Evolutionary conservation across 2,888 invertebrate genomes (phyloP).

Genomic region (Bombylius major): DNA sequence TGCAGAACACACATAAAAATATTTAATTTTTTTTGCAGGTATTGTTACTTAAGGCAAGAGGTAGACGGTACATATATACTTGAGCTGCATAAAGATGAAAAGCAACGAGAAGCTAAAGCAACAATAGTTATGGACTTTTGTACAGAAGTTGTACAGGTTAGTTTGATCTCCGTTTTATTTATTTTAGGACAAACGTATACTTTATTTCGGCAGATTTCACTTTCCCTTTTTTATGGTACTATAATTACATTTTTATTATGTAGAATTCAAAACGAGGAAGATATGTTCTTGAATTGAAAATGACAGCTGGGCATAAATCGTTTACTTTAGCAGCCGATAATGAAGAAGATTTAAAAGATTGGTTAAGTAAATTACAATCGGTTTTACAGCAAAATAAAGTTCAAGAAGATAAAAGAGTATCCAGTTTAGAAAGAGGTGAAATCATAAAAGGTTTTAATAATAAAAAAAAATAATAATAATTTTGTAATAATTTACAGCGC

Average conservation of each 20-base stretch:
- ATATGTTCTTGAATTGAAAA: slow-evolving; percentile 76
- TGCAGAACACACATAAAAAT: too few relatives aligned
- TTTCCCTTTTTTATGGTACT: too few relatives aligned
- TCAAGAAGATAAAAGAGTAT: slow-evolving; percentile 63
- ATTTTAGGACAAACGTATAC: not conserved
- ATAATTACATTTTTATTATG: slow-evolving; percentile 15
- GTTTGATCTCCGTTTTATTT: slow-evolving; percentile 15
- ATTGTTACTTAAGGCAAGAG: slow-evolving; percentile 80
- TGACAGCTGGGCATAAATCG: slow-evolving; percentile 74
- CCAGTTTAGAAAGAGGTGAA: slow-evolving; percentile 47
- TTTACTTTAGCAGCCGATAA: slow-evolving; percentile 78
- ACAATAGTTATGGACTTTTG: slow-evolving; percentile 91
- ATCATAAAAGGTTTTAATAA: not conserved
- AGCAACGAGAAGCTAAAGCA: slow-evolving; percentile 79
- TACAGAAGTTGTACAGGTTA: slow-evolving; percentile 71
- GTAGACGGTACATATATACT: slow-evolving; percentile 84
- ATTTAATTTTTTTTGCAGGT: slow-evolving; percentile 33
- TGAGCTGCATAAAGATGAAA: slow-evolving; percentile 87
- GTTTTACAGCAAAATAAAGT: slow-evolving; percentile 73
- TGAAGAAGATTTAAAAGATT: slow-evolving; percentile 68
- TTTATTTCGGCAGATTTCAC: slow-evolving; percentile 3
- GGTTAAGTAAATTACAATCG: slow-evolving; percentile 69
- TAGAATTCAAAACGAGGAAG: slow-evolving; percentile 75
- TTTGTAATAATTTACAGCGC: slow-evolving; percentile 25
- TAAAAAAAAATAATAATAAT: not conserved